Conservation (phyloP, 2,797 vertebrate genomes). For the Delichon dasypus region DNA sequence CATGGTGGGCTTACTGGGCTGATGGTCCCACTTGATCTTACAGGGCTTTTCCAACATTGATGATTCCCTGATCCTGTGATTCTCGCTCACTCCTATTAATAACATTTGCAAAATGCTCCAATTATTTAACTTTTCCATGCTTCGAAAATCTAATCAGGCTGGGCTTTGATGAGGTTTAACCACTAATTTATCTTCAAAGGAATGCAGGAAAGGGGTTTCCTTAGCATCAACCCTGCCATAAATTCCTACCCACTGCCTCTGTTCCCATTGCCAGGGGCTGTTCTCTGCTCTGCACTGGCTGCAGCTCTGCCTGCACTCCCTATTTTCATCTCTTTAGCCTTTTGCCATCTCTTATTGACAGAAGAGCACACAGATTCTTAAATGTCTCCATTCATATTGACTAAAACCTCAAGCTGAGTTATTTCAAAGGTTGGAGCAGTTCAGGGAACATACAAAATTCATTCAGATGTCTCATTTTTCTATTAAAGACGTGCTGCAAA, state of each 20-base stretch:
- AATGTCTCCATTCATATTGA: conserved; percentile 60
- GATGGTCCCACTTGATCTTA: not conserved
- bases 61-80: not conserved
- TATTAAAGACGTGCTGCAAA: not conserved
- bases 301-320: not conserved
- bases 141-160: not conserved
- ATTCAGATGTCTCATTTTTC: not conserved
- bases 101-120: not conserved
- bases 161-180: not conserved
- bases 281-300: not conserved
- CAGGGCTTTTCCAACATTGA: not conserved
- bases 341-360: conserved; percentile 37
- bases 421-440: conserved; percentile 39
- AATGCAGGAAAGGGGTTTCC: not conserved
- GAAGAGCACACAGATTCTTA: conserved; percentile 18
- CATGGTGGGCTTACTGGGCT: not conserved
- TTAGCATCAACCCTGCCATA: not conserved
- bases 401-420: conserved; percentile 51
- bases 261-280: not conserved
- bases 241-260: not conserved
- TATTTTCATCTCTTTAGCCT: conserved; percentile 43
- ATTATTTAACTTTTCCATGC: not conserved
- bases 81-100: not conserved
- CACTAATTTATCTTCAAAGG: not conserved
- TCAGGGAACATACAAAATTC: conserved; percentile 27